These are phyloP conservation scores for Dicroscelio sp. DNA, from an alignment of 2,888 invertebrate species.

Conservation along the genomic window DNA sequence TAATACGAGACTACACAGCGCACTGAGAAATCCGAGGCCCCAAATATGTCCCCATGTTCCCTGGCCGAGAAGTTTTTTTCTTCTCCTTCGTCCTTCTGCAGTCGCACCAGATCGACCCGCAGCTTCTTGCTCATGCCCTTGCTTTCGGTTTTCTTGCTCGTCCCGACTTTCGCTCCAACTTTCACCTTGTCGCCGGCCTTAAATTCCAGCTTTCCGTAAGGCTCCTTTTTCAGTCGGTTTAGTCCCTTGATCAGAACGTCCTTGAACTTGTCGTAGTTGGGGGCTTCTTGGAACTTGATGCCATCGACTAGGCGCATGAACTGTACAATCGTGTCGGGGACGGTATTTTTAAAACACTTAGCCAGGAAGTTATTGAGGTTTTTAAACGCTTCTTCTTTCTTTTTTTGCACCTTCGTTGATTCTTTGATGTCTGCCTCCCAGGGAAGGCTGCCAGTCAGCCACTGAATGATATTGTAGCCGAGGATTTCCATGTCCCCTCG, in stretches of 20 bases:
- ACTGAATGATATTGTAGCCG: constrained; percentile 98
- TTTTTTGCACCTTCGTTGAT: constrained; percentile 93
- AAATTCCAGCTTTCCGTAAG: constrained; percentile 93
- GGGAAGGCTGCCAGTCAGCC: constrained; percentile 96
- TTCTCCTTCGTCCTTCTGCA: neutral
- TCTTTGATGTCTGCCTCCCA: constrained; percentile 95
- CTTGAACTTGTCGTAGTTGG: constrained; percentile 95
- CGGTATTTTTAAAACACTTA: constrained; percentile 90
- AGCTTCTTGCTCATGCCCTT: too few relatives aligned
- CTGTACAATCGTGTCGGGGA: constrained; percentile 90
- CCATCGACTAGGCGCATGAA: constrained; percentile 94
- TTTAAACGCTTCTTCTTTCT: constrained; percentile 94
- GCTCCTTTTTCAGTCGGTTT: constrained; percentile 92
- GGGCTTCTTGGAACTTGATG: constrained; percentile 94
- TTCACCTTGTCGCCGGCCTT: constrained; percentile 1
- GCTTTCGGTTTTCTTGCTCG: too few relatives aligned
- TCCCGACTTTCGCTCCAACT: too few relatives aligned
- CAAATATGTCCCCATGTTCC: constrained; percentile 69
- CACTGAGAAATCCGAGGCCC: constrained; percentile 72
- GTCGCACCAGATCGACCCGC: too few relatives aligned
- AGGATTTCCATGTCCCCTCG: constrained; percentile 98
- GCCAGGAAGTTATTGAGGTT: constrained; percentile 91
- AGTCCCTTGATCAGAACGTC: constrained; percentile 94
- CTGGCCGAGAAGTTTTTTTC: too few relatives aligned
- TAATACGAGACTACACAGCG: constrained; percentile 80